Percentiles rank a stretch among this genome's conserved stretches.
These are phyloP conservation scores for Creontiades dilutus DNA, from an alignment of 2,888 invertebrate genomes.

Conservation along the genomic window DNA sequence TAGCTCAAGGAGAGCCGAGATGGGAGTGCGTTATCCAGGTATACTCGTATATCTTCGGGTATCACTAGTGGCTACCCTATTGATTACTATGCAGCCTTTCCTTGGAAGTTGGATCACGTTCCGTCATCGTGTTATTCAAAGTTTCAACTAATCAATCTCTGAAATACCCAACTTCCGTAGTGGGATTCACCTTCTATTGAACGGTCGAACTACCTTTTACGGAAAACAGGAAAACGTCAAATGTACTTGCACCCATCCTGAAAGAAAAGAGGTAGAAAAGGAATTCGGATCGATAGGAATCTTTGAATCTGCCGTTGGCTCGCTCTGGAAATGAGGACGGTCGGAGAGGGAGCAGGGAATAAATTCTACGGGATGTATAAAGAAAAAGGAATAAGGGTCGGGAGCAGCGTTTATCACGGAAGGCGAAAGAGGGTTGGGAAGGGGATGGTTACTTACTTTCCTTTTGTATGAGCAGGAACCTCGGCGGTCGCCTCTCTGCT, in stretches of 20 bases:
- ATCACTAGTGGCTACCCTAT: no score
- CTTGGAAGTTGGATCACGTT: no score
- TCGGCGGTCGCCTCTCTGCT: background rate
- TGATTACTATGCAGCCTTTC: no score
- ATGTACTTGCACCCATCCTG: background rate
- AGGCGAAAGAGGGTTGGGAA: background rate
- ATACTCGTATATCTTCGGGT: no score
- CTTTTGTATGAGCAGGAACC: constrained; percentile 1
- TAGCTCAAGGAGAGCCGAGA: no score
- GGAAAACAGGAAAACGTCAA: background rate
- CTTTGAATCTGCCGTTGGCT: background rate
- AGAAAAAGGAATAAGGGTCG: background rate
- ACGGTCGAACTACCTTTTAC: no score
- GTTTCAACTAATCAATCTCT: no score
- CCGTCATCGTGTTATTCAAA: no score
- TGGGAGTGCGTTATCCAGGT: no score
- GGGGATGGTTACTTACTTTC: constrained; percentile 8
- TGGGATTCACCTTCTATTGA: no score
- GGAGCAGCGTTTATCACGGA: background rate
- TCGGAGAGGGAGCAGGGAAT: background rate
- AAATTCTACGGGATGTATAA: background rate
- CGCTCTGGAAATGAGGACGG: background rate
- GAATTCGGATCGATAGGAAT: background rate
- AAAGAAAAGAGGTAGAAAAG: no score
- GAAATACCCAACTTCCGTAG: no score